Percentiles rank a stretch among this genome's conserved stretches.
phyloP scores from a whole-genome alignment of 2,797 vertebrate genomes.

The Acropternis orthonyx region DNA sequence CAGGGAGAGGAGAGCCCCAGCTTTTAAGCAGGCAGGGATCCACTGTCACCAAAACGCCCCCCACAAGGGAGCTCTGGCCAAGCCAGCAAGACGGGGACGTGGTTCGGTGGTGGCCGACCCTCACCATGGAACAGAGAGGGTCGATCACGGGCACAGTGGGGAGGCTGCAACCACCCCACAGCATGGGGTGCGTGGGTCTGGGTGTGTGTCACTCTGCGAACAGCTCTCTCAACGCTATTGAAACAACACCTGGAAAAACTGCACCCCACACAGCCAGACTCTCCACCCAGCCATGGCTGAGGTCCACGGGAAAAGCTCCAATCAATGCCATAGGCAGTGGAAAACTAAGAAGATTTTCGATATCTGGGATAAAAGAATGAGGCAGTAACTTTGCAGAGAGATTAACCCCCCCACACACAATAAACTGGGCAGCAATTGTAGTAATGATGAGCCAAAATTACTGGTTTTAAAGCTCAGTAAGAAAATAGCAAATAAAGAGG shows the following conservation, averaged over 20 bases:
- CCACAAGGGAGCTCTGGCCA: neutral
- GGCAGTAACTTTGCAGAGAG: neutral
- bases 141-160: fast-evolving
- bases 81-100: fast-evolving
- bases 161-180: neutral
- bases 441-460: neutral
- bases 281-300: neutral
- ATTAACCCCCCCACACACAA: neutral
- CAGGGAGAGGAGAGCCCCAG: neutral
- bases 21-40: neutral
- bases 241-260: neutral
- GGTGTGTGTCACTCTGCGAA: neutral
- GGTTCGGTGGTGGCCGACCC: neutral
- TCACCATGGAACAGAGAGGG: fast-evolving
- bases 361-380: neutral
- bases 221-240: neutral
- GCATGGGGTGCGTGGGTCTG: fast-evolving
- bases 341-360: neutral
- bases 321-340: neutral
- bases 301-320: neutral
- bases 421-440: neutral
- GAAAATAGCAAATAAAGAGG: neutral
- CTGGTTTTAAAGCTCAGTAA: neutral
- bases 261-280: neutral
- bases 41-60: neutral